Evolutionary conservation across 2,113 vertebrate genomes (phyloP), one percentile per base, ranked within the genome.

Genomic region (Thalassoma bifasciatum): DNA sequence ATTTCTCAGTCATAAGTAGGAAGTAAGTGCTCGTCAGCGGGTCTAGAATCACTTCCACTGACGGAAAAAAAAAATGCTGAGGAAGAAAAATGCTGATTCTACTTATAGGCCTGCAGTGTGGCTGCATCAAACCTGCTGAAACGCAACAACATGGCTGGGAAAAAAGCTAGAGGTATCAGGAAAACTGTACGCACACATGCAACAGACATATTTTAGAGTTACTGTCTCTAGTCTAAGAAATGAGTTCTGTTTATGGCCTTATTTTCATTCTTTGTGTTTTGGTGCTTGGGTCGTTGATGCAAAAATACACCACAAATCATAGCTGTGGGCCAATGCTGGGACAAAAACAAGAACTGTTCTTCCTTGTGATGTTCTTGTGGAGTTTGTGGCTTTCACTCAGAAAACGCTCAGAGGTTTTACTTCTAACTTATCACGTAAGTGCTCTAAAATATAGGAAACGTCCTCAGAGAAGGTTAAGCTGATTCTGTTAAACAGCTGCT

Each of bases 1-100:
- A 46, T 86, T 66, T 75, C 81, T 72, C 37, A 37, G 30, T 81
- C 68, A 72, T 77, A 72, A 72, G 21, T 22, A 61, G 68, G 37
- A 1, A 66, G 65, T 40, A 40, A 26, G 51, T 13, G 22, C 38
- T 38, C 23, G 49, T 56, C 84, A 75, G 79, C 16, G 40, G 4
- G 73, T 86, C 85, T 83, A 84, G 71, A 85, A 86, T 85, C 88
- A 84, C 86, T 89, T 88, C 75, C 82, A 81, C 79, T 75, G 40
- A 73, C 0, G 21, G 72, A 82, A 85, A 85, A 84, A 6, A 72
- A 79, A 76, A 84, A 84, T 59, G 67, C 59, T 42, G 65, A 70
- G 79, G 59, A 26, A 50, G 21, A 42, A 58, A 82, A 83, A 58
- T 66, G 87, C 89, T 86, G 86, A 89, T 80, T 87, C 58, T 51